Evolutionary conservation across 2,113 vertebrate species (phyloP).

Genomic region (Aspidoscelis tigris): DNA sequence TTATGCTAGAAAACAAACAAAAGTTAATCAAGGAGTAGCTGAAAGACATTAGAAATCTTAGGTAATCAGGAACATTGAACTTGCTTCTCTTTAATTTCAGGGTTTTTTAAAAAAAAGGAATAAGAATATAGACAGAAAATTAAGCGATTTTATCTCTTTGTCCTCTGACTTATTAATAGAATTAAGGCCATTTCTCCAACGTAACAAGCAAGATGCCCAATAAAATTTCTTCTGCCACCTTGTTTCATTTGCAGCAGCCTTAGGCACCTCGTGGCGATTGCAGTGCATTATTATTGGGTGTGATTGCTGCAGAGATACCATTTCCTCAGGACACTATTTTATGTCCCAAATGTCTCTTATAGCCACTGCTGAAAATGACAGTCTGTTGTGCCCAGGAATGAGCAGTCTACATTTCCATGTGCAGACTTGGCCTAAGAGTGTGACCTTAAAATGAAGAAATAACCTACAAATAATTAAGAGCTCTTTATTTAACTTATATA

Average conservation of each 20-base stretch:
- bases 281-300: too few species aligned
- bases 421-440: background rate
- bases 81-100: background rate
- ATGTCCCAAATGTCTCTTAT: too few species aligned
- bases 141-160: background rate
- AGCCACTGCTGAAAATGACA: too few species aligned
- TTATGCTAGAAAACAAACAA: background rate
- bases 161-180: conserved; percentile 22
- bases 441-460: background rate
- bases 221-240: too few species aligned
- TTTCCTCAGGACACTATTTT: too few species aligned
- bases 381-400: too few species aligned
- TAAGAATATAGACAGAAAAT: background rate
- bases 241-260: too few species aligned
- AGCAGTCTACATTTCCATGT: too few species aligned
- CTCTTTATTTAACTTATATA: background rate
- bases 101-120: background rate
- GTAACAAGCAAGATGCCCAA: too few species aligned
- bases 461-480: conserved; percentile 12
- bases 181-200: background rate
- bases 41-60: background rate
- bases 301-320: too few species aligned
- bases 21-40: background rate
- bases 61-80: background rate
- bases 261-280: too few species aligned